A percentile compares a stretch with the other conserved stretches of the same genome.
Conservation (phyloP, 2,797 vertebrate species). For the Rhinichthys osculus region DNA sequence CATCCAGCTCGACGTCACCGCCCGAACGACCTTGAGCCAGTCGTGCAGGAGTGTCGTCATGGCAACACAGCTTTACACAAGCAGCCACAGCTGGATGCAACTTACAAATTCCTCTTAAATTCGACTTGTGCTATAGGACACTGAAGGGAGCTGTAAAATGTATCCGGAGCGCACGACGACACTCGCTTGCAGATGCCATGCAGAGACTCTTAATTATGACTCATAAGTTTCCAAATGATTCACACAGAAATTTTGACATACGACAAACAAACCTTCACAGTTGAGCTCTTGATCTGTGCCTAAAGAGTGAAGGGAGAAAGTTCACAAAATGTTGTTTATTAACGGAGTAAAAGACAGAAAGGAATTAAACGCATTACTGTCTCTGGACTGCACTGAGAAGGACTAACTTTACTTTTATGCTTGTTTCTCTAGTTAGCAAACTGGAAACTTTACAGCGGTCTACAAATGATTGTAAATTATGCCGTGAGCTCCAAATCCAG, state of each 20-base stretch:
- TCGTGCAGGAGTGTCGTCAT: constrained; percentile 79
- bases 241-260: neutral
- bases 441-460: constrained; percentile 19
- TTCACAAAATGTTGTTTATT: constrained; percentile 6
- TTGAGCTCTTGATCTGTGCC: neutral
- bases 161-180: constrained; percentile 26
- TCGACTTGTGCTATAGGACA: constrained; percentile 45
- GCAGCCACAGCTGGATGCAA: constrained; percentile 68
- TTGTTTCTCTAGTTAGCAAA: constrained; percentile 11
- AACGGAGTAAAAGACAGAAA: neutral
- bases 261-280: constrained; percentile 15
- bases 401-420: constrained; percentile 11
- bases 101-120: constrained; percentile 63
- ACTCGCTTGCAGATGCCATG: constrained; percentile 46
- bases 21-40: constrained; percentile 84
- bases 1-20: constrained; percentile 58
- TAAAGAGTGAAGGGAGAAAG: neutral
- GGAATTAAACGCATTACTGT: constrained; percentile 23
- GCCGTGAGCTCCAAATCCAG: neutral
- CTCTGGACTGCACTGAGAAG: constrained; percentile 23
- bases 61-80: constrained; percentile 75
- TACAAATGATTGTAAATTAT: constrained; percentile 15
- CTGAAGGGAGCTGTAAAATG: constrained; percentile 57
- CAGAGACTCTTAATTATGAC: constrained; percentile 47
- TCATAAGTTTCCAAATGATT: constrained; percentile 46